These are phyloP conservation scores for Callopanchax toddi DNA, from an alignment of 2,113 vertebrate genomes.

Conservation along the genomic window DNA sequence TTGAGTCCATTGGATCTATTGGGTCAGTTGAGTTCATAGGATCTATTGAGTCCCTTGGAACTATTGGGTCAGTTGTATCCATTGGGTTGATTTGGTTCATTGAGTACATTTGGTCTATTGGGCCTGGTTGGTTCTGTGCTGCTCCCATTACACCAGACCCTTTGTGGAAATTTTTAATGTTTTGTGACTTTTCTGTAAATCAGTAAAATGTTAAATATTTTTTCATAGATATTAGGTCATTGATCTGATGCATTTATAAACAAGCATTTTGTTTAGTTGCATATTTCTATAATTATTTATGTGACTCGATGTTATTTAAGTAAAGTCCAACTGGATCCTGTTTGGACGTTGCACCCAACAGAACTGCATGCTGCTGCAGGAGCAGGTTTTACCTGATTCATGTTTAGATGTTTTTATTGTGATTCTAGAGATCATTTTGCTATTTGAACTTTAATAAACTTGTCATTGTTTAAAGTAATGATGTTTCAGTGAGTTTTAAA, in stretches of 20 bases:
- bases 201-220: conserved; percentile 79
- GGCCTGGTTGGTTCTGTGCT: conserved; percentile 47
- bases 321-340: conserved; percentile 72
- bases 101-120: too few species aligned
- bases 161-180: conserved; percentile 68
- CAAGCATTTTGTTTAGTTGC: conserved; percentile 69
- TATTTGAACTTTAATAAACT: conserved; percentile 79
- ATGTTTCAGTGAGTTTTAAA: neutral
- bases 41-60: too few species aligned
- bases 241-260: conserved; percentile 52
- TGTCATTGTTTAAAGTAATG: conserved; percentile 73
- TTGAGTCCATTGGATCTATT: too few species aligned
- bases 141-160: conserved; percentile 57
- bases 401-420: conserved; percentile 74
- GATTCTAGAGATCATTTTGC: conserved; percentile 75
- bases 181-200: conserved; percentile 77
- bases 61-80: too few species aligned
- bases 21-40: too few species aligned
- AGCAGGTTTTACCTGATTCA: conserved; percentile 67
- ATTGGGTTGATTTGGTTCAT: too few species aligned
- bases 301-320: conserved; percentile 54
- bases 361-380: conserved; percentile 63
- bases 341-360: conserved; percentile 61
- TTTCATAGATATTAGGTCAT: conserved; percentile 76
- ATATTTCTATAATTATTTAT: conserved; percentile 74